Conservation (phyloP, 1,140 invertebrate species). For the Antheraea pernyi region DNA sequence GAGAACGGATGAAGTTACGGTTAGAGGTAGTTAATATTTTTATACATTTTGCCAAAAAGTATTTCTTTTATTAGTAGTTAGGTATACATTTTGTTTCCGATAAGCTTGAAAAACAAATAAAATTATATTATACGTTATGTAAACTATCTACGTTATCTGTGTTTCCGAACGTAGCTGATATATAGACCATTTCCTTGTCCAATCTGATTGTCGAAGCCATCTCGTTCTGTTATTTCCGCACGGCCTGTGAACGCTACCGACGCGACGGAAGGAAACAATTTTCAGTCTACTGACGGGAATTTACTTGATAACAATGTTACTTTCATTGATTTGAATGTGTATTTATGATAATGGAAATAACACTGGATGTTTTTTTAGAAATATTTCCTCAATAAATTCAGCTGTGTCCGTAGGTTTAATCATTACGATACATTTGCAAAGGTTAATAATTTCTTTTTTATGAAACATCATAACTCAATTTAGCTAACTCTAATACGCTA, state of each 20-base stretch:
- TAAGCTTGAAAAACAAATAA: not conserved
- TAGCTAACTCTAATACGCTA: too few relatives aligned
- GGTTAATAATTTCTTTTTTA: too few relatives aligned
- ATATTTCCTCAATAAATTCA: too few relatives aligned
- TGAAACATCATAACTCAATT: too few relatives aligned
- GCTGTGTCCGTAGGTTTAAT: too few relatives aligned
- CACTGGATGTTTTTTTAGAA: too few relatives aligned
- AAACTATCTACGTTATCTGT: not conserved
- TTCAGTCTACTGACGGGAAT: constrained; percentile 49
- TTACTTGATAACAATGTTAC: constrained; percentile 30
- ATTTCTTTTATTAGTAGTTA: too few relatives aligned
- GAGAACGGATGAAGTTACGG: too few relatives aligned
- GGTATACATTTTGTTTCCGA: too few relatives aligned
- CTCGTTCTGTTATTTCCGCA: constrained; percentile 65
- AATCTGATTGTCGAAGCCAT: constrained; percentile 52
- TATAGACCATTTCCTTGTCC: constrained; percentile 62
- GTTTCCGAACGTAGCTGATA: constrained; percentile 30
- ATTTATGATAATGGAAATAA: not conserved
- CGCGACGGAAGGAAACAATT: constrained; percentile 72
- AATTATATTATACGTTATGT: not conserved
- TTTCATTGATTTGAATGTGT: not conserved
- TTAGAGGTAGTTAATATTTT: too few relatives aligned
- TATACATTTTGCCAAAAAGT: too few relatives aligned
- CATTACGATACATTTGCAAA: too few relatives aligned
- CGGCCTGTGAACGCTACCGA: constrained; percentile 26